These are phyloP conservation scores for Drosophila sp. DNA, from an alignment of 1,140 invertebrate genomes.

Conservation along the genomic window DNA sequence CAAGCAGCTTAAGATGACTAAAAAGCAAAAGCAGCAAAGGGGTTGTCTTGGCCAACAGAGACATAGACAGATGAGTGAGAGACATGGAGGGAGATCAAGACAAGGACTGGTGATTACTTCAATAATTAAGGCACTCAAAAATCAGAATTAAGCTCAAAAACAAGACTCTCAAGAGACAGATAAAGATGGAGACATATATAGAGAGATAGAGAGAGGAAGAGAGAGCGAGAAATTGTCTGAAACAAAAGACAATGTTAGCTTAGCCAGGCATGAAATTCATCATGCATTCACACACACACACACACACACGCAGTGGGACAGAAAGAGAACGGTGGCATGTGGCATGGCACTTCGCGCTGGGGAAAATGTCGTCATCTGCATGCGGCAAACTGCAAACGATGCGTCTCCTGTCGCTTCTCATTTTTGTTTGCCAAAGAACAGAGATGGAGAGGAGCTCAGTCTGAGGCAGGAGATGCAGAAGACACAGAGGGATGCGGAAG, in stretches of 20 bases:
- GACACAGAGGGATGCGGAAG: not conserved
- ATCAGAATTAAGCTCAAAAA: constrained; percentile 2
- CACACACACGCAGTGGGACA: not conserved
- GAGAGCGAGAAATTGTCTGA: not conserved
- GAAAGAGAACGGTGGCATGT: not conserved
- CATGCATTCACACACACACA: constrained; percentile 18
- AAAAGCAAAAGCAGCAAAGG: constrained; percentile 32
- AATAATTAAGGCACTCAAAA: constrained; percentile 46
- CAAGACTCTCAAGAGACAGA: constrained; percentile 1
- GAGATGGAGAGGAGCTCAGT: not conserved
- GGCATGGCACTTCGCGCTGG: not conserved
- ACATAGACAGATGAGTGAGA: not conserved
- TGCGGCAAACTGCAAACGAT: constrained; percentile 33
- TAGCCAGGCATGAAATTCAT: constrained; percentile 30
- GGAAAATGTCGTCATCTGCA: constrained; percentile 35
- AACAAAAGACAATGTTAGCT: constrained; percentile 10
- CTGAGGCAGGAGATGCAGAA: constrained; percentile 14
- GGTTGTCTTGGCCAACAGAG: constrained; percentile 1
- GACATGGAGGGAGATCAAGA: too few species aligned
- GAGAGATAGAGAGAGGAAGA: not conserved
- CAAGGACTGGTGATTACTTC: constrained; percentile 24
- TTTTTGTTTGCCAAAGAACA: constrained; percentile 1
- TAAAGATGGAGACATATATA: not conserved
- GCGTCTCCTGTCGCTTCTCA: constrained; percentile 16
- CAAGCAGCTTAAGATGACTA: constrained; percentile 39